Evolutionary conservation across 2,888 invertebrate species (phyloP).

Genomic region (Antheraea yamamai): DNA sequence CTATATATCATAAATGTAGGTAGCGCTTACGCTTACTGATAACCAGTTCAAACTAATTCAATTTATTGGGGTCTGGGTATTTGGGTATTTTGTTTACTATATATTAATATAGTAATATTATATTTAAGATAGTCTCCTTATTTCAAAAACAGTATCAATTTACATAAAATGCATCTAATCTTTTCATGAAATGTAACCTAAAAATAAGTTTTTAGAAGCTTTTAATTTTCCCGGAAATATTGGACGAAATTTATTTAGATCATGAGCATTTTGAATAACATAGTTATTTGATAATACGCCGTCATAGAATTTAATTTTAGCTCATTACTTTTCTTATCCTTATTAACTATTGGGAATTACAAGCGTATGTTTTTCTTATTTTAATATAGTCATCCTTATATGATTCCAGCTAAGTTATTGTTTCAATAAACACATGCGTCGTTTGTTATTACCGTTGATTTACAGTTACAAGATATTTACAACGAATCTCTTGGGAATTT

Average conservation of each 20-base stretch:
- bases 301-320: background rate
- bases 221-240: background rate
- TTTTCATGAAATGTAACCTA: background rate
- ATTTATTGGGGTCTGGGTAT: background rate
- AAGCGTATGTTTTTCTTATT: background rate
- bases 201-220: background rate
- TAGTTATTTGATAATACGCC: background rate
- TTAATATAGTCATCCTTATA: conserved; percentile 11
- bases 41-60: background rate
- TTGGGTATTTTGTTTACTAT: background rate
- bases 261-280: background rate
- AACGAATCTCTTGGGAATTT: background rate
- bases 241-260: background rate
- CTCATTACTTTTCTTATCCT: background rate
- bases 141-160: background rate
- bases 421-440: conserved; percentile 21
- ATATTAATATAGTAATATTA: background rate
- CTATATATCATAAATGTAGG: background rate
- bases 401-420: background rate
- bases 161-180: background rate
- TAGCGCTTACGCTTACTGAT: background rate
- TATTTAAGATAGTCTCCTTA: background rate
- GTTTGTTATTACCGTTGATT: conserved; percentile 22
- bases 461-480: conserved; percentile 14
- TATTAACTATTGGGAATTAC: background rate